A percentile compares a stretch with the other conserved stretches of the same genome.
Evolutionary conservation across 2,797 vertebrate genomes (phyloP).

Genomic region (Balearica regulorum): DNA sequence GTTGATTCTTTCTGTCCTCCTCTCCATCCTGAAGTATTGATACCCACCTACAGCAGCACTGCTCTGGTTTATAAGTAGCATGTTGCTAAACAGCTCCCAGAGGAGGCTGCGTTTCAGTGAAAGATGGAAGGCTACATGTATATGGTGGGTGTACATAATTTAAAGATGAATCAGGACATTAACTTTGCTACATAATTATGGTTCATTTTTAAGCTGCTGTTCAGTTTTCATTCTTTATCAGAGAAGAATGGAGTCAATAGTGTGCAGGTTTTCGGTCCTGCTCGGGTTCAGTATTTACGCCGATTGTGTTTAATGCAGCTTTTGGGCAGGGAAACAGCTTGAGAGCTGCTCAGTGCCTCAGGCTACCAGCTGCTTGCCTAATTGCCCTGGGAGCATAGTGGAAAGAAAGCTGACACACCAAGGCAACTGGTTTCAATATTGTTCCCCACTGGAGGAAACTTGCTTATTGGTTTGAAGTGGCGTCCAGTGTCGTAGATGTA

Average conservation of each 20-base stretch:
- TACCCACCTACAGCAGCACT: background rate
- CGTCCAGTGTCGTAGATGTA: rapidly evolving
- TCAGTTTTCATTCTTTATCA: background rate
- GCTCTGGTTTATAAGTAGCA: background rate
- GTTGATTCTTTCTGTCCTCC: background rate
- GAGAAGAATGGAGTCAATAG: background rate
- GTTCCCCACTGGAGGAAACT: background rate
- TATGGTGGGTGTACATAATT: background rate
- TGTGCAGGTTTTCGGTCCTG: background rate
- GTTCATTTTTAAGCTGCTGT: background rate
- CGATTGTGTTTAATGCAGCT: background rate
- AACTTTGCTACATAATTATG: background rate
- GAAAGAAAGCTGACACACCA: background rate
- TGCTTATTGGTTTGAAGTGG: background rate
- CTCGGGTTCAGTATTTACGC: background rate
- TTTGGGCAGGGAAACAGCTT: constrained; percentile 1
- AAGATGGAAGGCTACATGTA: background rate
- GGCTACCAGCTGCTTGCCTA: constrained; percentile 11
- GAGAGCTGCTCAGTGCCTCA: background rate
- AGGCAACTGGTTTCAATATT: background rate
- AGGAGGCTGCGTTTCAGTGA: background rate
- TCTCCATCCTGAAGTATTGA: background rate
- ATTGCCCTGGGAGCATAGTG: background rate
- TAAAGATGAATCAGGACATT: background rate
- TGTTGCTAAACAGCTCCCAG: background rate